Conservation (phyloP, 2,113 vertebrate genomes). For the Pandion haliaetus region DNA sequence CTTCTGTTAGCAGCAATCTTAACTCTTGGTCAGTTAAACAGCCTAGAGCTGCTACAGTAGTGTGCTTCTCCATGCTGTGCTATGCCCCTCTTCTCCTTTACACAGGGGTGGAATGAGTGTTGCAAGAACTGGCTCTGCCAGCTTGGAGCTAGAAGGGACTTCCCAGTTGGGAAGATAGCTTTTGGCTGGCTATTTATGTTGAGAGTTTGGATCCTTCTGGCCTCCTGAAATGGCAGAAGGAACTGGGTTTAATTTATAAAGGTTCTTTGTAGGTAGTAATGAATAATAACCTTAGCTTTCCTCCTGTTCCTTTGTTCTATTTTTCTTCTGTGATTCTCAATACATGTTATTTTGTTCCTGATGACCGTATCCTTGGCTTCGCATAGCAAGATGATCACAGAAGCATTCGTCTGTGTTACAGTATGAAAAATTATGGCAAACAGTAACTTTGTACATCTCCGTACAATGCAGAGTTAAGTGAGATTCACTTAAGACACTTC, state of each 20-base stretch:
- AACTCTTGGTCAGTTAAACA: background rate
- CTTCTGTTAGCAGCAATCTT: too few relatives aligned
- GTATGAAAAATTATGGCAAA: background rate
- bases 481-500: background rate
- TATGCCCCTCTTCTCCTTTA: background rate
- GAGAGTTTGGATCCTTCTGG: background rate
- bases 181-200: background rate
- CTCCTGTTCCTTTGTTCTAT: background rate
- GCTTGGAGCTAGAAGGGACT: background rate
- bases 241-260: background rate
- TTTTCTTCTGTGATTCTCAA: background rate
- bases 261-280: background rate
- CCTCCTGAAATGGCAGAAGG: background rate
- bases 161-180: background rate
- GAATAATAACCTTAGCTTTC: background rate
- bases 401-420: background rate
- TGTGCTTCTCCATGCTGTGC: background rate
- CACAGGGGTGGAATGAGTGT: fast-evolving
- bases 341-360: background rate
- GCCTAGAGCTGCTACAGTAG: background rate
- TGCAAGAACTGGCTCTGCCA: background rate
- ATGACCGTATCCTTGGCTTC: background rate
- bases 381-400: background rate
- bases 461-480: background rate
- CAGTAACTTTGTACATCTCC: background rate